phyloP scores from a whole-genome alignment of 2,797 vertebrate genomes.

The Gobio occitaniae region DNA sequence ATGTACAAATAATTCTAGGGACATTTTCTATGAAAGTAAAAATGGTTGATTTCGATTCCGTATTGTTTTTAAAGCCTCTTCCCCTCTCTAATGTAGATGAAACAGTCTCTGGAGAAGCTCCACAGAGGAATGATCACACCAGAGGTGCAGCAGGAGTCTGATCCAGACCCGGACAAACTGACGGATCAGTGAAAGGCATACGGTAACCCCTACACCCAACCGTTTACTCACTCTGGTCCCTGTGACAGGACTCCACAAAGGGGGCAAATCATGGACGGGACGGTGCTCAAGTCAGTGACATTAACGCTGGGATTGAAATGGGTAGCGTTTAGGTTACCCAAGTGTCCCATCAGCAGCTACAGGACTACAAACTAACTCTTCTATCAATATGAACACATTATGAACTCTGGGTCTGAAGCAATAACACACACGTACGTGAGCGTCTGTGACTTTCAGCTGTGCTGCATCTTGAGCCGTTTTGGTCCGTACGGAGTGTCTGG shows the following conservation, averaged over 20 bases:
- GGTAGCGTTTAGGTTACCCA: background rate
- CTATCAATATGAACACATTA: background rate
- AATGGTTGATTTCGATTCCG: background rate
- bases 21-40: background rate
- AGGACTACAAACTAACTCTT: conserved; percentile 8
- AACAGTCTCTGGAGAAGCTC: conserved; percentile 88
- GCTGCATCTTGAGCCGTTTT: conserved; percentile 47
- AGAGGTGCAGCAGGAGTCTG: conserved; percentile 74
- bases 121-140: conserved; percentile 83
- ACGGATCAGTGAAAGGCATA: conserved; percentile 65
- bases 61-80: background rate
- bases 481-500: background rate
- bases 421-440: conserved; percentile 35
- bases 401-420: conserved; percentile 43
- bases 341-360: conserved; percentile 8
- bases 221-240: background rate
- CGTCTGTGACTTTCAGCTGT: conserved; percentile 27
- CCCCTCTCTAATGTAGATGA: conserved; percentile 79
- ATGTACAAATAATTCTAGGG: background rate
- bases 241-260: background rate
- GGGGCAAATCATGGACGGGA: background rate
- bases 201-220: conserved; percentile 18
- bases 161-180: conserved; percentile 62
- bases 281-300: conserved; percentile 7
- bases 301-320: conserved; percentile 5